These are phyloP conservation scores for Vulpes vulpes DNA, from an alignment of 2,113 vertebrate species.

Conservation along the genomic window DNA sequence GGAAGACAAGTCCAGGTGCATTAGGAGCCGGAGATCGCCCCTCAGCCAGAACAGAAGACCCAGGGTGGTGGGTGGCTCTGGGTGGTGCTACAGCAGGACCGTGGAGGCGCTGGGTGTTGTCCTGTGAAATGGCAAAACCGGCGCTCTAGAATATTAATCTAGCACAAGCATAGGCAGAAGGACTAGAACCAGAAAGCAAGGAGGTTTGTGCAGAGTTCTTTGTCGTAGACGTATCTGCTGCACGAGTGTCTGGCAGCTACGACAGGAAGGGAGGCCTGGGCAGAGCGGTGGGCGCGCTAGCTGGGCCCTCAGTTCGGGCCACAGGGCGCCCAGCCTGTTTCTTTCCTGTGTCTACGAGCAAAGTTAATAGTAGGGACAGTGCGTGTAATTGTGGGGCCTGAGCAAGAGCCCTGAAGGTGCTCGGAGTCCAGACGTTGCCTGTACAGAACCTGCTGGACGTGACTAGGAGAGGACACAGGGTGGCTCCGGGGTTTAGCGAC, in stretches of 20 bases:
- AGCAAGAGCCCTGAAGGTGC: background rate
- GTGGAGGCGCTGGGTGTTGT: rapidly evolving
- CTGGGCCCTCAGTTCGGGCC: rapidly evolving
- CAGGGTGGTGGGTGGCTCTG: background rate
- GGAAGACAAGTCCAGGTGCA: background rate
- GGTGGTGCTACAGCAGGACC: rapidly evolving
- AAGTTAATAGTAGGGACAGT: rapidly evolving
- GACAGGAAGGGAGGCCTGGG: background rate
- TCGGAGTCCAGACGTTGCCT: rapidly evolving
- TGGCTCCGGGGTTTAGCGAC: background rate
- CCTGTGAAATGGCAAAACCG: background rate
- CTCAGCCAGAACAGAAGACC: background rate
- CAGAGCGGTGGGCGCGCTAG: rapidly evolving
- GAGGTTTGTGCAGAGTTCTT: background rate
- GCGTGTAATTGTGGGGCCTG: rapidly evolving
- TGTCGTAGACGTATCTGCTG: no score
- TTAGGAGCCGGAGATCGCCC: background rate
- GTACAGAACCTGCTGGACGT: background rate
- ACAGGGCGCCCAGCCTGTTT: rapidly evolving
- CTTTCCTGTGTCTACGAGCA: background rate
- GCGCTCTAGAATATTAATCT: background rate
- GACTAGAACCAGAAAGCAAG: background rate
- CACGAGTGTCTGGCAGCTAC: background rate
- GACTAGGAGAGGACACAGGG: background rate
- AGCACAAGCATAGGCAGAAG: background rate